These are phyloP conservation scores for Coboldia fuscipes DNA, from an alignment of 1,140 invertebrate species.

Conservation along the genomic window DNA sequence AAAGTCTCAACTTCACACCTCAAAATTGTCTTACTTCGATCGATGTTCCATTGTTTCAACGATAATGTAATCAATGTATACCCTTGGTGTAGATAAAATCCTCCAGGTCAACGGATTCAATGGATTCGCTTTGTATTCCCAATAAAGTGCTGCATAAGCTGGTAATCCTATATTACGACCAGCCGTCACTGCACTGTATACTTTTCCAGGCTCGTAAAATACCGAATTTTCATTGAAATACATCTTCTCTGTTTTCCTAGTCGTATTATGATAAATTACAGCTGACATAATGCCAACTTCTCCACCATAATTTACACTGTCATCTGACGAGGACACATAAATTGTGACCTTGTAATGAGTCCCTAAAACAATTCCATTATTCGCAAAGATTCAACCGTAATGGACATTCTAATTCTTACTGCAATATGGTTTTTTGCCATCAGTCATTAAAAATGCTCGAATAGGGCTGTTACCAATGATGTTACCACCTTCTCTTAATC, in stretches of 20 bases:
- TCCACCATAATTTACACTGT: constrained; percentile 48
- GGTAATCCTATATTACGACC: constrained; percentile 40
- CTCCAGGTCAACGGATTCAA: constrained; percentile 70
- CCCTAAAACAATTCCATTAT: constrained; percentile 25
- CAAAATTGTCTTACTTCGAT: constrained; percentile 26
- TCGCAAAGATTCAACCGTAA: constrained; percentile 2
- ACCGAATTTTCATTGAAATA: constrained; percentile 21
- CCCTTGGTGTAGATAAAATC: constrained; percentile 41
- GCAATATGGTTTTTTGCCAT: constrained; percentile 41
- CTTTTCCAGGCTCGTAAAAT: constrained; percentile 46
- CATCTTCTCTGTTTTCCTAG: constrained; percentile 30
- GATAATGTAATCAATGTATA: constrained; percentile 44
- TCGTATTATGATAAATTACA: constrained; percentile 35
- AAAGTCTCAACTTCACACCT: neutral
- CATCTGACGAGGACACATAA: constrained; percentile 45
- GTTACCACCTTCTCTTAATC: constrained; percentile 16
- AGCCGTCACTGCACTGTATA: constrained; percentile 42
- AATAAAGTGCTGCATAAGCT: constrained; percentile 40
- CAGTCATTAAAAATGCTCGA: constrained; percentile 47
- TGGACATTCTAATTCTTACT: constrained; percentile 31
- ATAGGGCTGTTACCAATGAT: constrained; percentile 28
- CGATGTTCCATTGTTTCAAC: constrained; percentile 44
- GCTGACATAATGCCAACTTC: constrained; percentile 45
- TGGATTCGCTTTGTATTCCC: constrained; percentile 52
- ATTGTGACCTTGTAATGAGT: constrained; percentile 52